phyloP scores from a whole-genome alignment of 2,113 vertebrate species.

The Psittacula cyanocephala region DNA sequence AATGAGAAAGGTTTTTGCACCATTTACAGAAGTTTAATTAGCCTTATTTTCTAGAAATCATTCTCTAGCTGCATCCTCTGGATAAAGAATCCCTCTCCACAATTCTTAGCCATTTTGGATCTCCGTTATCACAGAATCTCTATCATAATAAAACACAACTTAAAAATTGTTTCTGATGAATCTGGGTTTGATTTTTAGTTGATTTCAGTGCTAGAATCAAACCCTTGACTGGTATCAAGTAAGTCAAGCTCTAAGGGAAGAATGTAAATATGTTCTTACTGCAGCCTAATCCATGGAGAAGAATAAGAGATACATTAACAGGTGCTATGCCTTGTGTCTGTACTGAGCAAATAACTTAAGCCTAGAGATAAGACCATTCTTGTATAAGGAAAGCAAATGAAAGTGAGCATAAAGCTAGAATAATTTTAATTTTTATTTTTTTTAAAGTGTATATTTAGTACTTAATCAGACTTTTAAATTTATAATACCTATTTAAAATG shows the following conservation, averaged over 20 bases:
- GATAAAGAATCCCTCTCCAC: background rate
- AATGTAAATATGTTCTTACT: background rate
- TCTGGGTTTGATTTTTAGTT: background rate
- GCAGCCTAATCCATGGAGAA: background rate
- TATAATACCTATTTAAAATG: conserved; percentile 48
- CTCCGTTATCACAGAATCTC: background rate
- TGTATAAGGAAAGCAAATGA: conserved; percentile 17
- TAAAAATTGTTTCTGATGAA: background rate
- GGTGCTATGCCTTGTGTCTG: background rate
- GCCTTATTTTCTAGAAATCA: background rate
- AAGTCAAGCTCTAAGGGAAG: background rate
- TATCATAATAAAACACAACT: background rate
- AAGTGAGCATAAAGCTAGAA: background rate
- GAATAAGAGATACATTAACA: background rate
- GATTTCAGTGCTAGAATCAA: background rate
- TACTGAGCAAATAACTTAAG: conserved; percentile 27
- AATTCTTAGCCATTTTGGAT: background rate
- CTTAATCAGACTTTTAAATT: background rate
- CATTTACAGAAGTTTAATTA: background rate
- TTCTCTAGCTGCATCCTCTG: background rate
- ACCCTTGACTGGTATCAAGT: background rate
- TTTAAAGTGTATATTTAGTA: background rate
- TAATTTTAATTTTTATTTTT: background rate
- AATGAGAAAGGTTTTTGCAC: background rate
- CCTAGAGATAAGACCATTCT: background rate